A percentile compares a stretch with the other conserved stretches of the same genome.
These are phyloP conservation scores for Acipenser transmontanus DNA, from an alignment of 2,797 vertebrate genomes.

Conservation along the genomic window DNA sequence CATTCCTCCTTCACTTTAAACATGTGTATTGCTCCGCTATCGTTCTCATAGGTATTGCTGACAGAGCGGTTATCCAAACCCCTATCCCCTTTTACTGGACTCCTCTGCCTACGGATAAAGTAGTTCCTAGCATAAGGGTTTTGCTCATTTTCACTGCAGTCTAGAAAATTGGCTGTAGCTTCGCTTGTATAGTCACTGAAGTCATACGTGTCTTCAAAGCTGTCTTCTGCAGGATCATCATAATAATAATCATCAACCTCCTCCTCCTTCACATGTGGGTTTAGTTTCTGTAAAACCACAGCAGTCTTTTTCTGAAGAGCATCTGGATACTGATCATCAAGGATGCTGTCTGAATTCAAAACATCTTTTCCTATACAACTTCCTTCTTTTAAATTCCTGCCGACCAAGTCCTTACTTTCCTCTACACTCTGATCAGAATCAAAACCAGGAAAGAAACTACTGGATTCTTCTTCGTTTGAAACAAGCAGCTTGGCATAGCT, in stretches of 20 bases:
- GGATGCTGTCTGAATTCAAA: constrained; percentile 32
- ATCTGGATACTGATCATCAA: constrained; percentile 72
- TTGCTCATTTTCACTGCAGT: constrained; percentile 36
- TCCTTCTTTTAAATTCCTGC: constrained; percentile 57
- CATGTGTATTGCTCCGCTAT: constrained; percentile 45
- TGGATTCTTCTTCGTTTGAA: constrained; percentile 62
- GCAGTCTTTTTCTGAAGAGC: constrained; percentile 77
- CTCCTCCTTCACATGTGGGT: constrained; percentile 67
- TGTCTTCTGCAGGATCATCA: constrained; percentile 65
- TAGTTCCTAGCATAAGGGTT: constrained; percentile 37
- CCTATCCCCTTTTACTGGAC: constrained; percentile 39
- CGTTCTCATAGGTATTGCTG: constrained; percentile 29
- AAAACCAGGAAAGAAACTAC: constrained; percentile 57
- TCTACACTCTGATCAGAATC: constrained; percentile 55
- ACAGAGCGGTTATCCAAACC: constrained; percentile 9
- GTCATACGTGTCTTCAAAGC: constrained; percentile 70
- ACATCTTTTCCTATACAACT: constrained; percentile 32
- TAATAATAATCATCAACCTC: constrained; percentile 62
- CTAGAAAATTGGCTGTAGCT: constrained; percentile 38
- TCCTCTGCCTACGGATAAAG: constrained; percentile 40
- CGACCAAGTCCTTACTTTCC: constrained; percentile 47
- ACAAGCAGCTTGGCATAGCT: constrained; percentile 56
- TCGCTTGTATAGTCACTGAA: constrained; percentile 65
- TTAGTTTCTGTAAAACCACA: constrained; percentile 76
- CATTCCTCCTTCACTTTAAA: constrained; percentile 54